Evolutionary conservation across 2,888 invertebrate genomes (phyloP), one percentile per base, ranked within the genome.

Genomic region (Cephus pygmeus): DNA sequence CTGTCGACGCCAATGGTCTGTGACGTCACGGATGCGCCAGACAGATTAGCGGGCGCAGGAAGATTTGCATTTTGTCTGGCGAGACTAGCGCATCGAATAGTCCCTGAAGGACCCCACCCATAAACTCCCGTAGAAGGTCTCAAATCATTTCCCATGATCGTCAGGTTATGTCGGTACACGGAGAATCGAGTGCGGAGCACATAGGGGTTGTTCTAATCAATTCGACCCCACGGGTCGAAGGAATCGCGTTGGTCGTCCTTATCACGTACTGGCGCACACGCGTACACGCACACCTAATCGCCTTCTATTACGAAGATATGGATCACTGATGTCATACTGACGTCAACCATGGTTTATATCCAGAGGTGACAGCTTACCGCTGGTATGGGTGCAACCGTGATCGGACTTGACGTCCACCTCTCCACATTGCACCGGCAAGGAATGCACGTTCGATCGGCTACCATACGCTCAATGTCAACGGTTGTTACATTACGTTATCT

Each of bases 281-380:
- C 79, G n/a, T 73, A 77, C 78, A 75, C 81, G 73, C 80, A 75
- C 78, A 71, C 75, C 34, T n/a, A 75, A 56, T 80, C 82, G 36
- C 73, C 40, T 71, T 84, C 82, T 85, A 83, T 86, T 84, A 85
- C 83, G 80, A 82, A 86, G 90, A 90, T 90, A 90, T 88, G 87
- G 90, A 90, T 90, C 90, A 90, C 88, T 90, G 90, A 90, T 90
- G 90, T 90, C 90, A 91, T 89, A 84, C 89, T 91, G 90, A 90
- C 89, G 90, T 91, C 89, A 90, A 81, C 76, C 83, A 81, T 87
- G 88, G 87, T 88, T 90, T 90, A 90, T 89, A 88, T 89, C 89
- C 84, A 88, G 89, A 86, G 88, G 88, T 90, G 90, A 90, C 89
- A 88, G 85, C 83, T 85, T 84, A 85, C 84, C 85, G 86, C 87